Evolutionary conservation across 92 coral and sea anemone genomes (phyloP).

Genomic region (Phenganax marumi): DNA sequence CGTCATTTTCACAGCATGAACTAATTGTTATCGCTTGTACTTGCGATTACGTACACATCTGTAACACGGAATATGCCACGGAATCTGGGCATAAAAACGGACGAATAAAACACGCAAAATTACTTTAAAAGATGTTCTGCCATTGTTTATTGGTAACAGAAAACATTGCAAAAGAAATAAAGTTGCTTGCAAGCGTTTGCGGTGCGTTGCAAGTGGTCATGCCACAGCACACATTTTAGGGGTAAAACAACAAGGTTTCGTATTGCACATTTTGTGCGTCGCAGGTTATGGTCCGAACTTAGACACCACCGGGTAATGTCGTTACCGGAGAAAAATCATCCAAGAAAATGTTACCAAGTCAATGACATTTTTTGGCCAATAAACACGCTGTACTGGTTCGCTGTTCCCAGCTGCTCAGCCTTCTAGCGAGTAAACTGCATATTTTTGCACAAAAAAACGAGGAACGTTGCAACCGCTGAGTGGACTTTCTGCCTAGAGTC

Average conservation of each 20-base stretch:
- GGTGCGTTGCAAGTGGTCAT: not conserved
- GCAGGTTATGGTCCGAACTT: not conserved
- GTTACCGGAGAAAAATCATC: not conserved
- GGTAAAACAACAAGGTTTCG: not conserved
- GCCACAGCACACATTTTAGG: not conserved
- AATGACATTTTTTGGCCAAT: too few species aligned
- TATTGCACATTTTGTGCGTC: constrained; percentile 6
- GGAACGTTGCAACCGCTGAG: too few species aligned
- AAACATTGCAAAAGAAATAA: constrained; percentile 17
- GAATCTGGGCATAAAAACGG: constrained; percentile 32
- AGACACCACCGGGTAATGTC: not conserved
- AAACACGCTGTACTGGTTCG: too few species aligned
- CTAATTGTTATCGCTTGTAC: constrained; percentile 42
- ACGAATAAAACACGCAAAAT: not conserved
- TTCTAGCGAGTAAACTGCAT: too few species aligned
- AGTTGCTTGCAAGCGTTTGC: not conserved
- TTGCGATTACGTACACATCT: not conserved
- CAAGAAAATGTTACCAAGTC: not conserved
- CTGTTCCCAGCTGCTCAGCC: too few species aligned
- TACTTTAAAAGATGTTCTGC: not conserved
- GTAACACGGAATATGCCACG: not conserved
- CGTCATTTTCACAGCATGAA: constrained; percentile 11
- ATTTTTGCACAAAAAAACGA: too few species aligned
- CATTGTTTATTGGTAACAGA: not conserved
- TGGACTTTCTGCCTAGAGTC: too few species aligned